Evolutionary conservation across 1,140 invertebrate species (phyloP), one percentile per base, ranked within the genome.

Genomic region (Diuraphis noxia): DNA sequence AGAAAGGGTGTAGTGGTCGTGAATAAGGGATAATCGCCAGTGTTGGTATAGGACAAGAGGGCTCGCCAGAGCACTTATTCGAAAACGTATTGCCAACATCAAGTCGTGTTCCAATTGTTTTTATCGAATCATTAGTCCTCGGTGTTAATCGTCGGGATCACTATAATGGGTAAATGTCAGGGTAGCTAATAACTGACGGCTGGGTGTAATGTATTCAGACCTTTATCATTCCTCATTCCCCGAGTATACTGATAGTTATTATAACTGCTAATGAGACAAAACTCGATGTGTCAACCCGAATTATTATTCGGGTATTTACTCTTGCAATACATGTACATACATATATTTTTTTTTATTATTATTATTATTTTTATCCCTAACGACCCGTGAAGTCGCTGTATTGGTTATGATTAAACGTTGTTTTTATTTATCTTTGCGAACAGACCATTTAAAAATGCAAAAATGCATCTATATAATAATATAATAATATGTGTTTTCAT

Each of bases 31-130:
- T 86, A 86, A 46, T 86, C n/a, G 38, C n/a, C 19, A 38, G 43
- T 86, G 85, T 49, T 86, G 10, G 46, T 36, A 86, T 86, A 86
- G 46, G 85, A 52, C n/a, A 46, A 52, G 84, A 23, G n/a, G 30
- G 19, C 43, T 86, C 43, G 7, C 43, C 21, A 49, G n/a, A 23
- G n/a, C 84, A 36, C 41, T 86, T 49, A 34, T 86, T 49, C 21
- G n/a, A 38, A 86, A 52, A 36, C 36, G 43, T 52, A 86, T 86
- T 52, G 85, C 43, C 85, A 13, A 52, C 84, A 49, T 34, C n/a
- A 52, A 52, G 8, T 86, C 36, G 36, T 52, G 40, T 34, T n/a
- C 34, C n/a, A 36, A 49, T 52, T 52, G 43, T 86, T 86, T 86
- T 86, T 86, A 38, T 52, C 46, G 46, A 52, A 86, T 86, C n/a